Percentiles rank a stretch among this genome's conserved stretches.
Conservation (phyloP, 2,797 vertebrate genomes). For the Sebastes goodei region DNA sequence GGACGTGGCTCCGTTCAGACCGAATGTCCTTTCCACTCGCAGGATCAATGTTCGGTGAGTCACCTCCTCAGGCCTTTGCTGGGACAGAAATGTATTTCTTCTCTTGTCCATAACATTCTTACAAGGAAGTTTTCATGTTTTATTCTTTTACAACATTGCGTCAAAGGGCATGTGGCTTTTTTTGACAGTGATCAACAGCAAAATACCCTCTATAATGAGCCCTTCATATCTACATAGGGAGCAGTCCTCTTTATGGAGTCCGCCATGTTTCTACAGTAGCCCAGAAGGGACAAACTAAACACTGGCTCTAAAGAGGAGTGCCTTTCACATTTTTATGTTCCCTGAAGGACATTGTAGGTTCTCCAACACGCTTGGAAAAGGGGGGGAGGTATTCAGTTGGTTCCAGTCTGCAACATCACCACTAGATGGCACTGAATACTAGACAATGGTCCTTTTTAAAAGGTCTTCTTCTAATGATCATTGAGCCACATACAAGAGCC, state of each 20-base stretch:
- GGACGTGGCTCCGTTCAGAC: constrained; percentile 76
- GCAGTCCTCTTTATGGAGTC: too few relatives aligned
- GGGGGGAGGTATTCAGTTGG: too few relatives aligned
- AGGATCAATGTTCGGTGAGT: constrained; percentile 93
- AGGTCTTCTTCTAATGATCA: neutral
- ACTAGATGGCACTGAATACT: too few relatives aligned
- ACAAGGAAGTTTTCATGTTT: neutral
- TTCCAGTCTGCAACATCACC: too few relatives aligned
- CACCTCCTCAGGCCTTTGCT: accelerated
- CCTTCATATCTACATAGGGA: too few relatives aligned
- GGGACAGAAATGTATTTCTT: neutral
- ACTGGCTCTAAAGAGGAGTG: too few relatives aligned
- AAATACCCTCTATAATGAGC: neutral
- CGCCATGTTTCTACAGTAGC: too few relatives aligned
- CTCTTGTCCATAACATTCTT: neutral
- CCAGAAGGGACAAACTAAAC: too few relatives aligned
- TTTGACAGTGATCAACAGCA: neutral
- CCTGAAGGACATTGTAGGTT: too few relatives aligned
- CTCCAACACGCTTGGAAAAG: too few relatives aligned
- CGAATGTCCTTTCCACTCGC: constrained; percentile 82
- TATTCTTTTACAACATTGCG: neutral
- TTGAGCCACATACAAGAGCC: neutral
- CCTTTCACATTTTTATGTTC: too few relatives aligned
- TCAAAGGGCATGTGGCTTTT: neutral
- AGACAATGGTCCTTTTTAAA: too few relatives aligned